Evolutionary conservation across 2,888 invertebrate genomes (phyloP), one percentile per base, ranked within the genome.

Genomic region (Parnassius mnemosyne): DNA sequence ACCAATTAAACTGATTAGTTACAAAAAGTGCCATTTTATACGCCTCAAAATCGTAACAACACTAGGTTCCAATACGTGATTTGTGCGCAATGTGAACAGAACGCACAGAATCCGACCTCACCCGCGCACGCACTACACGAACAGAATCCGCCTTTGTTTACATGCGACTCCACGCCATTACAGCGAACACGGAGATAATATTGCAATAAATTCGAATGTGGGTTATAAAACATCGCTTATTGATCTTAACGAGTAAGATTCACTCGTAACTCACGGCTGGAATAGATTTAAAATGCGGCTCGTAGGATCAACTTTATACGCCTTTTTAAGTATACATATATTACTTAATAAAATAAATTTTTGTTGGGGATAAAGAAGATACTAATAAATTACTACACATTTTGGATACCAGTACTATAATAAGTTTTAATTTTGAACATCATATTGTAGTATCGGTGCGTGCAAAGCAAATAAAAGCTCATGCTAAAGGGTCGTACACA

Each of bases 21-120:
- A 20, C 10, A 55, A 25, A 57, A 41, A 44, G 62, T 56, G 54
- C 16, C 65, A 66, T 66, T 63, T 63, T 66, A 66, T 46, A 10
- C 5, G 25, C 16, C 7, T 11, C 51, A 10, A 13, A 63, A 57
- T 59, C 13, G 57, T 62, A 57, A 63, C 62, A 62, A 49, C 62
- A 51, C 55, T 56, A 62, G 44, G 47, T 42, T 51, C 16, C 47
- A 13, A 51, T 57, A 53, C 56, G 63, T 63, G 65, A 63, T 64
- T 66, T 63, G 60, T 55, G 58, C 61, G 61, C 62, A 59, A 66
- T 64, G 60, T 44, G 64, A 53, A 34, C 60, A 25, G 46, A 61
- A n/a, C 58, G 53, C 61, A 46, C 65, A 56, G 61, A 61, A 58
- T 61, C 58, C 57, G 51, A 51, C 62, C 50, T 44, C 60, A 41